Base-by-base conservation (phyloP, 37 sponge, comb jelly and placozoan genomes). In the Halisarca cf. caerulea region DNA sequence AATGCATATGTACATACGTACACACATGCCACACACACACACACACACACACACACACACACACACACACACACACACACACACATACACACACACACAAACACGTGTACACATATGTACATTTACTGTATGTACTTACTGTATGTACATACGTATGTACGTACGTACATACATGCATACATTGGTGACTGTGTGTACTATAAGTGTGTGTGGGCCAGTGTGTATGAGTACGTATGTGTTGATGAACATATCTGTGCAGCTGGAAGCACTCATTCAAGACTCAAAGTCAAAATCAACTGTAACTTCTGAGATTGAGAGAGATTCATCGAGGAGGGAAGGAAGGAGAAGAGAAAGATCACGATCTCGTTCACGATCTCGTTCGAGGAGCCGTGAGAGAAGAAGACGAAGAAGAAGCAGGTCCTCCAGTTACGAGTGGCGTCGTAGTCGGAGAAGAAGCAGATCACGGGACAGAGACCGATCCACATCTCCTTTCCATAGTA, bases 351-450 rank as follows among this genome's bases (percentile, higher is more conserved):
- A 66, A 23, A 70, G 83, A 40, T 82, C 83, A 2, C 79, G 89
- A 25, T 78, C 84, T 27, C 27, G 90, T 14, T 92, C 92, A 41
- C 87, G 86, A 53, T 78, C 80, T 9, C 62, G 83, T 20, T 82
- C 80, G 36, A 66, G 66, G 33, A 85, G 90, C 43, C 7, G 73
- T 0, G 82, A 83, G 30, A 36, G 80, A 30, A n/a, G 77, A 45
- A 83, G 79, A 28, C 11, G 53, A 17, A 59, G 79, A 30, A 33
- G 81, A 28, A 32, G 57, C 3, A 6, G 84, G 17, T 33, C 36
- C 18, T 60, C 82, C n/a, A 28, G 64, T 15, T 62, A 62, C n/a
- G 64, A 62, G 25, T 30, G 77, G 44, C 77, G 34, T 24, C 15
- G 51, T 42, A 55, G 81, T 0, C 66, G 68, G 9, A 59, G 78